These are phyloP conservation scores for Orchesella cincta DNA, from an alignment of 1,140 invertebrate genomes.

Conservation along the genomic window DNA sequence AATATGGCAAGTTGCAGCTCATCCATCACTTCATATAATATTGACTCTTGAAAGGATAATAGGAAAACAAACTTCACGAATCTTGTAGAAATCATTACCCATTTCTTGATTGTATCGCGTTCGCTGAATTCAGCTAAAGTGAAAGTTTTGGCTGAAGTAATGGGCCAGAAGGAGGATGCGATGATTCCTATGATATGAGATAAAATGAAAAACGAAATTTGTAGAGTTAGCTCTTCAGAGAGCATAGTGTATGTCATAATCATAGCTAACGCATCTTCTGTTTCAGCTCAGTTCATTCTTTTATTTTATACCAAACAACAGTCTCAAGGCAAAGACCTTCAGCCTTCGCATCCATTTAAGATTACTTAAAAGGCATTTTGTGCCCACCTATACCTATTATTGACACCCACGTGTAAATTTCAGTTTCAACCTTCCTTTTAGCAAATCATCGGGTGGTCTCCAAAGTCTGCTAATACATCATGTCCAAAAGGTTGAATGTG, in stretches of 20 bases:
- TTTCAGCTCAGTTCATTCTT: neutral
- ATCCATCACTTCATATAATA: too few species aligned
- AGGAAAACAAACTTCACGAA: neutral
- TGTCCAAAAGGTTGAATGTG: too few species aligned
- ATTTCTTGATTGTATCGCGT: neutral
- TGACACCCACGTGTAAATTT: slow-evolving; percentile 20
- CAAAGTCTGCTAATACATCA: too few species aligned
- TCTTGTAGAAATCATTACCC: neutral
- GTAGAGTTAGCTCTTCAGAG: neutral
- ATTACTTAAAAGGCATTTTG: neutral
- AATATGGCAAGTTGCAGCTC: too few species aligned
- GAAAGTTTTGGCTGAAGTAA: neutral
- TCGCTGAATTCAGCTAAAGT: neutral
- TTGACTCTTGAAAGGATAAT: neutral
- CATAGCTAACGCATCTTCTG: neutral
- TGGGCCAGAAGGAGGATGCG: neutral
- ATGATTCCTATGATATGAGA: too few species aligned
- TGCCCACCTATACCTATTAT: slow-evolving; percentile 18
- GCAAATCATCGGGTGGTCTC: neutral
- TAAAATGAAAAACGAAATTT: neutral
- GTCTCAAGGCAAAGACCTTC: slow-evolving; percentile 6
- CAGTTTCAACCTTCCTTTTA: neutral
- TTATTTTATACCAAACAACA: neutral
- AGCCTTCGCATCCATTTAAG: neutral
- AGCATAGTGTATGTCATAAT: neutral